Conservation (phyloP, 30 jellyfish, hydroid and myxozoan genomes). For the Rhopilema esculentum region DNA sequence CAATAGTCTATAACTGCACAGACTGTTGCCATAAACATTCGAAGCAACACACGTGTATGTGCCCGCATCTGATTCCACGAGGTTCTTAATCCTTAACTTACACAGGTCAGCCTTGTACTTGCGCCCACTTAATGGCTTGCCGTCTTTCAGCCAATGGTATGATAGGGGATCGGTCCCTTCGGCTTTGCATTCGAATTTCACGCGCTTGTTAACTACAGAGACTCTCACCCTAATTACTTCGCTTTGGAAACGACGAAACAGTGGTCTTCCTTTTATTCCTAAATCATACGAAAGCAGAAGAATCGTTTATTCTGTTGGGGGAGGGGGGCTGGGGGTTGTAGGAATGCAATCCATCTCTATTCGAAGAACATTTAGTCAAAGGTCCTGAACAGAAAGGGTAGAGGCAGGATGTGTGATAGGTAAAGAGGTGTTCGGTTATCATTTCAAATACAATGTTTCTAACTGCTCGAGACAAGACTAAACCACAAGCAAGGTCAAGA, state of each 20-base stretch:
- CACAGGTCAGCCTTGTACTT: slow-evolving; percentile 28
- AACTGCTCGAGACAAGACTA: too few species aligned
- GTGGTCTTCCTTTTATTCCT: slow-evolving; percentile 56
- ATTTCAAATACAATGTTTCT: too few species aligned
- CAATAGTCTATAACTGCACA: slow-evolving; percentile 39
- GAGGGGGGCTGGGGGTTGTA: too few species aligned
- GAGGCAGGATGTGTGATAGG: too few species aligned
- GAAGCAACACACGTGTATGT: slow-evolving; percentile 83
- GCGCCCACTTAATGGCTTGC: slow-evolving; percentile 15
- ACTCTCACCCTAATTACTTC: background rate
- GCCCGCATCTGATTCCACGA: slow-evolving; percentile 68
- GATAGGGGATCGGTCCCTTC: slow-evolving; percentile 54
- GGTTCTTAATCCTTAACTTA: slow-evolving; percentile 46
- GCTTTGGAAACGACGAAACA: background rate
- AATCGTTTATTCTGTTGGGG: background rate
- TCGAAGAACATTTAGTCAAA: too few species aligned
- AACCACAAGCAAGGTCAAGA: too few species aligned
- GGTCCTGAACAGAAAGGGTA: too few species aligned
- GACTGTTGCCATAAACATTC: slow-evolving; percentile 53
- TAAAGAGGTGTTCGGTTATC: too few species aligned
- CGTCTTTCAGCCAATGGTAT: slow-evolving; percentile 63
- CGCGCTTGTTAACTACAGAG: slow-evolving; percentile 2
- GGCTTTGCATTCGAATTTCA: slow-evolving; percentile 36
- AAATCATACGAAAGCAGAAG: background rate
- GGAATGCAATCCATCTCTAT: background rate